These are phyloP conservation scores for Saturnia pavonia DNA, from an alignment of 2,888 invertebrate genomes.

Conservation along the genomic window DNA sequence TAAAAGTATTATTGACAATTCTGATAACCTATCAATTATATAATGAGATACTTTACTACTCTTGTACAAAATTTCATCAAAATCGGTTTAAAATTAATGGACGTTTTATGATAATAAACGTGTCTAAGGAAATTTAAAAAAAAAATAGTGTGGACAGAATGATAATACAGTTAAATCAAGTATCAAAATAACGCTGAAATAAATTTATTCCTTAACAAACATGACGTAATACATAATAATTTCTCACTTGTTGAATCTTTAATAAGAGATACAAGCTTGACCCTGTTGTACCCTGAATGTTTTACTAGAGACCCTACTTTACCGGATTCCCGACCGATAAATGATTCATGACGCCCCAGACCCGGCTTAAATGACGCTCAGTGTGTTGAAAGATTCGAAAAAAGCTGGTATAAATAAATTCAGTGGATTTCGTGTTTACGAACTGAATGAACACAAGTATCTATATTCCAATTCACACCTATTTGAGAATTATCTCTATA, in stretches of 20 bases:
- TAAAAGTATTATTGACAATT: no score
- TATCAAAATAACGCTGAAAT: not conserved
- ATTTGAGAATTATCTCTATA: not conserved
- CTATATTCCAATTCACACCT: not conserved
- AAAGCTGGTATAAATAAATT: conserved; percentile 22
- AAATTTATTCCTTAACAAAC: conserved; percentile 22
- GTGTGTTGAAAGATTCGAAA: conserved; percentile 22
- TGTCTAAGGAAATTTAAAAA: no score
- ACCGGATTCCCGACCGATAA: conserved; percentile 44
- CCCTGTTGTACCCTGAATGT: conserved; percentile 42
- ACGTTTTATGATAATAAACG: no score
- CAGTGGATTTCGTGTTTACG: conserved; percentile 15
- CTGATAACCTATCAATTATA: no score
- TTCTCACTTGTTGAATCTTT: conserved; percentile 39
- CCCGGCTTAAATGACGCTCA: conserved; percentile 26
- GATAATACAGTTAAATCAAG: not conserved
- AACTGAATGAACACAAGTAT: conserved; percentile 3
- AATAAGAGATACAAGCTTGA: conserved; percentile 34
- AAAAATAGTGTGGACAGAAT: no score
- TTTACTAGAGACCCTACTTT: conserved; percentile 47
- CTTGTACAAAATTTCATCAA: no score
- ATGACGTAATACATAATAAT: conserved; percentile 35
- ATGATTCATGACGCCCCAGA: conserved; percentile 53
- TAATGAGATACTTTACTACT: no score
- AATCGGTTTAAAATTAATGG: no score